Base-by-base conservation (phyloP, 2,888 invertebrate species). In the Xanthorhoe designata region DNA sequence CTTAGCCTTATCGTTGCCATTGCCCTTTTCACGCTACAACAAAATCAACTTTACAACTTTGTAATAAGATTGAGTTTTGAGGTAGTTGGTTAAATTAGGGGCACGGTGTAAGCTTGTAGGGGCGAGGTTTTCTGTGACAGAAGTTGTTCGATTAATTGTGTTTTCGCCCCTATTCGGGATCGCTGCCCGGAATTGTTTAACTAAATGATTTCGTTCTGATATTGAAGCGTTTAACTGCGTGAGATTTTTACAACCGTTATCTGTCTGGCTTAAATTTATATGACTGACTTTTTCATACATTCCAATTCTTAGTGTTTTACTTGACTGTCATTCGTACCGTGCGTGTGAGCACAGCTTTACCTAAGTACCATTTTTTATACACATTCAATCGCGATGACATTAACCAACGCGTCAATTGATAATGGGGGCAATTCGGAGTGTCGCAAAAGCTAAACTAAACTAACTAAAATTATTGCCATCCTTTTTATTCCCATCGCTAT, bases 131-230 rank as follows among this genome's bases (percentile, higher is more conserved):
- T 70, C 78, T 78, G 83, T 86, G 90, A 91, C 89, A 90, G 86
- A 90, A 89, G 87, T 88, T 86, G 84, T 77, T 76, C 87, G 84
- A 89, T 90, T 90, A 91, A 91, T 91, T 90, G 88, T 82, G 84
- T 86, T 85, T 85, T 86, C 86, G 81, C 85, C 88, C 88, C 85
- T 87, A 87, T 80, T 75, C 78, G 79, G 81, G 80, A 83, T 82
- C 81, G 80, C 84, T 83, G 79, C 77, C 78, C 78, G 64, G 61
- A 66, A 72, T 72, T 74, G 77, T 83, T 85, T 83, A 81, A 80
- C 81, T 82, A 79, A 84, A 84, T 81, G 76, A 83, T 83, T 84
- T 79, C 75, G 78, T 83, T 82, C 75, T 78, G 66, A 72, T 69
- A 72, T 76, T 66, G 77, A 59, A 60, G 71, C 71, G 69, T 55